Evolutionary conservation across 2,113 vertebrate genomes (phyloP), one percentile per base, ranked within the genome.

Genomic region (Smithornis capensis): DNA sequence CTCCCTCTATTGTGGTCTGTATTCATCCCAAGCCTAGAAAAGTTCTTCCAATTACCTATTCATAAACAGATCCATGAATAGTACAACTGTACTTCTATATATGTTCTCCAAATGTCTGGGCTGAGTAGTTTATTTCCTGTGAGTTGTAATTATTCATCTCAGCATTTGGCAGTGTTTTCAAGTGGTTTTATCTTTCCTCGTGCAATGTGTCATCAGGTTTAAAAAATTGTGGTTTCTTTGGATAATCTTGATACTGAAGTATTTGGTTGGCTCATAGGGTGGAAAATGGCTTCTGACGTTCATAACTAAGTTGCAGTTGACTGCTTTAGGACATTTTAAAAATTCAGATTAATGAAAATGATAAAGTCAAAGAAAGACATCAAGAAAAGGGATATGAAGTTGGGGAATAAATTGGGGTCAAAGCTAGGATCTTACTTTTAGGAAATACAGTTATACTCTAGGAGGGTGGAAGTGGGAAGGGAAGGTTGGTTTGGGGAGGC

Each of bases 91-190:
- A 89, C 27, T 91, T 97, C 85, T 96, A 85, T 89, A 83, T 83
- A 81, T 79, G 78, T 83, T 94, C 87, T 91, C 92, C 85, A 91
- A 82, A 92, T 69, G 82, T 90, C 96, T 91, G 87, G 69, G 60
- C 37, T 94, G 86, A 97, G 92, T 89, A 93, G 90, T 91, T 95
- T 87, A 93, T 83, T 94, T 92, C 85, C 90, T 94, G 81, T 63
- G 38, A 65, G 21, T 33, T 85, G 47, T 69, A 81, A 93, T 91
- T 87, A 93, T 67, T 95, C 78, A 65, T 91, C 42, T 82, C 44
- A 87, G 77, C 74, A 79, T 80, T 94, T 95, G 90, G 50, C 84
- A 93, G 6, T 44, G 52, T 22, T 84, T 94, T 65, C 87, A 67
- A 90, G 57, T 37, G 33, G 42, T 45, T 92, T 87, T 83, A 82